A percentile compares a stretch with the other conserved stretches of the same genome.
Evolutionary conservation across 2,888 invertebrate species (phyloP).

Genomic region (Kuschelorhynchus macadamiae): DNA sequence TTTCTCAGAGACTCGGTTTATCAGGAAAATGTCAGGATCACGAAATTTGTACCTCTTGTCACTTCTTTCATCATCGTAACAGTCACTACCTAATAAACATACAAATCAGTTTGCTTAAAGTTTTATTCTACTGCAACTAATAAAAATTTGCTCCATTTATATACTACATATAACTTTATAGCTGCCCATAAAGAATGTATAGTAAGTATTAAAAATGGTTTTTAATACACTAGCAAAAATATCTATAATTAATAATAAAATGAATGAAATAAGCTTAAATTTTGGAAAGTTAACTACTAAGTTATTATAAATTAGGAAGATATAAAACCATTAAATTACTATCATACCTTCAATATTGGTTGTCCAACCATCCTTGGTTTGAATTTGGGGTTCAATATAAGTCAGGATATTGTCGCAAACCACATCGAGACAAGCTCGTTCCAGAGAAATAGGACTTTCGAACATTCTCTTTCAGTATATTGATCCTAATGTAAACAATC

Average conservation of each 20-base stretch:
- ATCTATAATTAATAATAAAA: too few species aligned
- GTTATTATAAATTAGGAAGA: neutral
- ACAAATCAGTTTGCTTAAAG: too few species aligned
- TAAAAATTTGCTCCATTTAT: too few species aligned
- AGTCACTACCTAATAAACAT: slow-evolving; percentile 52
- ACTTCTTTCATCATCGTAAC: slow-evolving; percentile 49
- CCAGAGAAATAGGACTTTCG: slow-evolving; percentile 75
- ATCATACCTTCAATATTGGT: slow-evolving; percentile 48
- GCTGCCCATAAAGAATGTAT: too few species aligned
- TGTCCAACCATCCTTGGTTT: slow-evolving; percentile 55
- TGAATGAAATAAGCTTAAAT: too few species aligned
- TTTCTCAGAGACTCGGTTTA: slow-evolving; percentile 73
- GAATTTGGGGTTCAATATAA: slow-evolving; percentile 62
- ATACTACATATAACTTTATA: too few species aligned
- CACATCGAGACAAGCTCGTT: slow-evolving; percentile 76
- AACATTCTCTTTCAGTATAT: slow-evolving; percentile 68
- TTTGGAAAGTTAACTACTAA: too few species aligned
- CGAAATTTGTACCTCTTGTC: slow-evolving; percentile 66
- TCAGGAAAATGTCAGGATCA: slow-evolving; percentile 73
- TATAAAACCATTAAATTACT: slow-evolving; percentile 1
- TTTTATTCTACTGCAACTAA: too few species aligned
- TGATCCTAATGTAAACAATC: slow-evolving; percentile 11
- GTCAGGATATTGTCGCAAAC: slow-evolving; percentile 76
- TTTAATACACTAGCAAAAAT: too few species aligned
- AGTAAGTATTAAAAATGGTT: too few species aligned